phyloP scores from a whole-genome alignment of 2,888 invertebrate genomes.

The Drosophila affinis region DNA sequence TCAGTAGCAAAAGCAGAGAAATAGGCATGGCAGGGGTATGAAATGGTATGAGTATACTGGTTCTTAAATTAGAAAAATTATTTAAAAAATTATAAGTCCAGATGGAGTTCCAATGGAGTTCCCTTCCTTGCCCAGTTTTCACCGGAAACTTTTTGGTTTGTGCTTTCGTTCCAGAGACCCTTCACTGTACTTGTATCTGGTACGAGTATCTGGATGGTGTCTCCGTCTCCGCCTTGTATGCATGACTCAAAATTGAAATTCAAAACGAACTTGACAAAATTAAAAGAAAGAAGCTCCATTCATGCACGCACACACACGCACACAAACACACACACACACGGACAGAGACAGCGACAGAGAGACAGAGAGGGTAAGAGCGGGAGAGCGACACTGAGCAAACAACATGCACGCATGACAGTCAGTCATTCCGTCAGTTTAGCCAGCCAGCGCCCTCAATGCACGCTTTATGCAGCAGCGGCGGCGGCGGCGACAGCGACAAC shows the following conservation, averaged over 20 bases:
- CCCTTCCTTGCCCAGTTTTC: no score
- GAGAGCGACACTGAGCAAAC: constrained; percentile 25
- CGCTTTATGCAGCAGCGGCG: constrained; percentile 66
- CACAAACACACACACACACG: constrained; percentile 54
- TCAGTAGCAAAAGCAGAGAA: no score
- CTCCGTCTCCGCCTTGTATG: constrained; percentile 49
- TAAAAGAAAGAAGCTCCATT: constrained; percentile 80
- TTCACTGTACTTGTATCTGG: constrained; percentile 37
- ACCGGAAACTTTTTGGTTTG: neutral
- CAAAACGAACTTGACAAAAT: constrained; percentile 79
- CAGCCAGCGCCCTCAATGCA: constrained; percentile 76
- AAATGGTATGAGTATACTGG: no score
- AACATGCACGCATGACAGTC: constrained; percentile 68
- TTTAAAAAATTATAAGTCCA: no score
- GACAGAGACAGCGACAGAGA: constrained; percentile 36
- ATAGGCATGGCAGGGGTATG: no score
- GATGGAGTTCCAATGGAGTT: no score
- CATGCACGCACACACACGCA: constrained; percentile 72
- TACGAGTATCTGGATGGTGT: constrained; percentile 29
- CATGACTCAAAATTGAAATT: constrained; percentile 79
- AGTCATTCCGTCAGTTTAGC: constrained; percentile 47
- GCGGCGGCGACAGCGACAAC: constrained; percentile 36
- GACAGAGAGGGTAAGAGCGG: constrained; percentile 1
- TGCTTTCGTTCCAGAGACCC: neutral
- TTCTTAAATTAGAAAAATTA: no score